Percentiles rank a stretch among this genome's conserved stretches.
Conservation (phyloP, 2,797 vertebrate genomes). For the Lycodopsis pacificus region DNA sequence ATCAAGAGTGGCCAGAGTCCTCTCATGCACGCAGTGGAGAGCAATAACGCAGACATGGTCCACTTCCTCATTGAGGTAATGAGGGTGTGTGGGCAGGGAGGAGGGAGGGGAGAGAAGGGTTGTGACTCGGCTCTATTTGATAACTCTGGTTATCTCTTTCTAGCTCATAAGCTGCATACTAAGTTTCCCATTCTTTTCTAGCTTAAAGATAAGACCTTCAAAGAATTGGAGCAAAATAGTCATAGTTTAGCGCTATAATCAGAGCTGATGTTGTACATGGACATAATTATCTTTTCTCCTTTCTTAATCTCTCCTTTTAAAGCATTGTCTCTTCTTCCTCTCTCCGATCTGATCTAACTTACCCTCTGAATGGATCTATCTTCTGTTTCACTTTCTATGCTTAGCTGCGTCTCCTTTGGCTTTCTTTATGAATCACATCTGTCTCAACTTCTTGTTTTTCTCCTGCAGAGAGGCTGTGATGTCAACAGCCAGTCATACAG, state of each 20-base stretch:
- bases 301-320: slow-evolving; percentile 5
- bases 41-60: slow-evolving; percentile 87
- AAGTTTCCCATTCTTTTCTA: slow-evolving; percentile 33
- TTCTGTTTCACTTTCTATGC: slow-evolving; percentile 27
- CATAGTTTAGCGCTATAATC: slow-evolving; percentile 17
- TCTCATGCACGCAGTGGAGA: slow-evolving; percentile 91
- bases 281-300: neutral
- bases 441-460: slow-evolving; percentile 24
- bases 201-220: slow-evolving; percentile 18
- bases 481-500: slow-evolving; percentile 93
- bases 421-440: slow-evolving; percentile 48
- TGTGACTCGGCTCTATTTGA: slow-evolving; percentile 63
- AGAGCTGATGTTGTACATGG: neutral
- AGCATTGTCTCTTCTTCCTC: slow-evolving; percentile 10
- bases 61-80: slow-evolving; percentile 90
- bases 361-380: neutral
- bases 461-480: slow-evolving; percentile 86
- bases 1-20: slow-evolving; percentile 92
- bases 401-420: neutral
- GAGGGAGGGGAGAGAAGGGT: slow-evolving; percentile 16
- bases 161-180: slow-evolving; percentile 23
- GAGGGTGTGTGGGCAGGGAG: slow-evolving; percentile 30
- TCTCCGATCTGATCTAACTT: slow-evolving; percentile 7
- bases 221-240: slow-evolving; percentile 12
- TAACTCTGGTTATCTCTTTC: slow-evolving; percentile 36